Conservation (phyloP, 2,888 invertebrate genomes). For the Harpalus rubripes region DNA sequence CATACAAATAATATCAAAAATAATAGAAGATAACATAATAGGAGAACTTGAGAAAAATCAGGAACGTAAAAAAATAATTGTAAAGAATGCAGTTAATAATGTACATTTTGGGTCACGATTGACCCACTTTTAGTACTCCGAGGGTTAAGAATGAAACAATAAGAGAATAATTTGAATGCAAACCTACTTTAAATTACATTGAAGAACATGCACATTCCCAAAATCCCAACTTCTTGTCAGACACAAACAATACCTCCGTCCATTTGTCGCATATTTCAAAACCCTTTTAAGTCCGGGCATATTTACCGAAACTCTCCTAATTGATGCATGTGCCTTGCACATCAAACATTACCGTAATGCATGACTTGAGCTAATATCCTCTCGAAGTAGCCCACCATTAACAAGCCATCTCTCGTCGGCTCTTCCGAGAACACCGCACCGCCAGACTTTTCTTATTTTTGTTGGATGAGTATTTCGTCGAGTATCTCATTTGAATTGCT, state of each 20-base stretch:
- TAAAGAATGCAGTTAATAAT: no score
- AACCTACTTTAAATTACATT: no score
- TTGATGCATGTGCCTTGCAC: background rate
- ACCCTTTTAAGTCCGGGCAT: background rate
- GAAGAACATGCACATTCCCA: no score
- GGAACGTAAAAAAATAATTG: no score
- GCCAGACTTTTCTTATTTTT: background rate
- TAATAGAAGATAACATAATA: no score
- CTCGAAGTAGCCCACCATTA: background rate
- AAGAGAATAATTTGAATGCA: no score
- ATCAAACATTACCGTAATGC: constrained; percentile 2
- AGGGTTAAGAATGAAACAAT: no score
- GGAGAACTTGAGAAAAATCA: no score
- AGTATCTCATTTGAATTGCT: background rate
- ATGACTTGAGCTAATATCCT: background rate
- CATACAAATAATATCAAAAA: no score
- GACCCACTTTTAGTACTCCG: no score
- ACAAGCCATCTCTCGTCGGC: background rate
- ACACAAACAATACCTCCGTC: background rate
- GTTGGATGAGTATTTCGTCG: background rate
- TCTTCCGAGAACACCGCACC: background rate
- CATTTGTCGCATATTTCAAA: background rate
- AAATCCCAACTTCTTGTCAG: no score
- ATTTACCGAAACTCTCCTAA: background rate
- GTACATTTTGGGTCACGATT: no score